Percentiles rank a stretch among this genome's conserved stretches.
Evolutionary conservation across 2,797 vertebrate genomes (phyloP).

Genomic region (Myotis daubentonii): DNA sequence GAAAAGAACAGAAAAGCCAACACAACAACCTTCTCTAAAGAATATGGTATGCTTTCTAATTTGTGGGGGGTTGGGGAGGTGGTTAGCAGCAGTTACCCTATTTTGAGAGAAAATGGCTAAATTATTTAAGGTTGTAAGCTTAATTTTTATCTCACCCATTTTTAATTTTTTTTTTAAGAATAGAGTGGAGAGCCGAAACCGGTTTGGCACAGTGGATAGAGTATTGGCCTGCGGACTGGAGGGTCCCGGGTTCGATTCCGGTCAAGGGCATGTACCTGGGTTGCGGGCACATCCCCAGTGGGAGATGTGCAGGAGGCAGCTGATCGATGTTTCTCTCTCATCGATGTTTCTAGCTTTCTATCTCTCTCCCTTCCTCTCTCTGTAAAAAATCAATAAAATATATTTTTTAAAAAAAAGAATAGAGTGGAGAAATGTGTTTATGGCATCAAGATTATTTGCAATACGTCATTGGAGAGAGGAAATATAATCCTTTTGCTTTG

Average conservation of each 20-base stretch:
- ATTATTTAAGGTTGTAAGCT: conserved; percentile 81
- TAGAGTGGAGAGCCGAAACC: no score
- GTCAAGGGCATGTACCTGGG: no score
- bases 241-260: no score
- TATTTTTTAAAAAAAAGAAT: no score
- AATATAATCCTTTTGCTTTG: not conserved
- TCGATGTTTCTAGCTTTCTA: no score
- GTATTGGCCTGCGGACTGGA: no score
- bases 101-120: conserved; percentile 52
- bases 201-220: no score
- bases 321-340: no score
- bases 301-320: no score
- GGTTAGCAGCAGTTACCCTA: not conserved
- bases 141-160: conserved; percentile 75
- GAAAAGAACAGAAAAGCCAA: not conserved
- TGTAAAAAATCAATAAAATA: no score
- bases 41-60: not conserved
- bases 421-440: conserved; percentile 74
- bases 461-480: conserved; percentile 56
- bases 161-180: conserved; percentile 82
- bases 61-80: not conserved
- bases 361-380: no score
- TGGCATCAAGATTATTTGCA: conserved; percentile 81
- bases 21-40: not conserved
- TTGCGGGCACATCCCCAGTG: no score